Evolutionary conservation across 2,113 vertebrate species (phyloP).

Genomic region (Capreolus pygargus): DNA sequence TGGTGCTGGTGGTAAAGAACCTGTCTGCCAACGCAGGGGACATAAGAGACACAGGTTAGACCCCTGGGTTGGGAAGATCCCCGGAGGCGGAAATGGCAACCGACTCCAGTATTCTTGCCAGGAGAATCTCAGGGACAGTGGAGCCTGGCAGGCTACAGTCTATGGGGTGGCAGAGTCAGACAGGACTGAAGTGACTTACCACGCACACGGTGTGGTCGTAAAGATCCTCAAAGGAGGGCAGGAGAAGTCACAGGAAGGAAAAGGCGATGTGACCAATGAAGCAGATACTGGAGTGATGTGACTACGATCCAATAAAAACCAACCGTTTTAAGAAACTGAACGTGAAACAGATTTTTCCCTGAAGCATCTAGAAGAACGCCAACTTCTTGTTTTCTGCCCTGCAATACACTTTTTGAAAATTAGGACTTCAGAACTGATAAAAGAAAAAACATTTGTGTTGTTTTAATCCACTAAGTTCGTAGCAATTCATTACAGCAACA

Average conservation of each 20-base stretch:
- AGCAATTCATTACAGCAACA: background rate
- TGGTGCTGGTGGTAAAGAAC: background rate
- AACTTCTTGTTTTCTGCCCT: background rate
- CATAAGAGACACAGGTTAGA: background rate
- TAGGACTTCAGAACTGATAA: background rate
- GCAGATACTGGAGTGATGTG: background rate
- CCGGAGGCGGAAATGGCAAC: background rate
- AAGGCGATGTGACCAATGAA: background rate
- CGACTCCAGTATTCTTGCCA: background rate
- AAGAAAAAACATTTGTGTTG: background rate
- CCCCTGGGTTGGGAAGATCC: background rate
- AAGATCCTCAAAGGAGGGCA: background rate
- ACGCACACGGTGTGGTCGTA: fast-evolving
- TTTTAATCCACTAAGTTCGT: background rate
- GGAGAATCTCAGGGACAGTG: background rate
- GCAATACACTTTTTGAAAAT: background rate
- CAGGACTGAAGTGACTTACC: background rate
- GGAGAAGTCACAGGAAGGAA: background rate
- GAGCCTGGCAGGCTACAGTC: background rate
- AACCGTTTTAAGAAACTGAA: background rate
- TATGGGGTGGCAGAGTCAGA: background rate
- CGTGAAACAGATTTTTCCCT: background rate
- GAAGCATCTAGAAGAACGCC: background rate
- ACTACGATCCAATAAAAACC: background rate
- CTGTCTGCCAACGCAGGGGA: background rate